These are phyloP conservation scores for Otis tarda DNA, from an alignment of 2,113 vertebrate species.

Conservation along the genomic window DNA sequence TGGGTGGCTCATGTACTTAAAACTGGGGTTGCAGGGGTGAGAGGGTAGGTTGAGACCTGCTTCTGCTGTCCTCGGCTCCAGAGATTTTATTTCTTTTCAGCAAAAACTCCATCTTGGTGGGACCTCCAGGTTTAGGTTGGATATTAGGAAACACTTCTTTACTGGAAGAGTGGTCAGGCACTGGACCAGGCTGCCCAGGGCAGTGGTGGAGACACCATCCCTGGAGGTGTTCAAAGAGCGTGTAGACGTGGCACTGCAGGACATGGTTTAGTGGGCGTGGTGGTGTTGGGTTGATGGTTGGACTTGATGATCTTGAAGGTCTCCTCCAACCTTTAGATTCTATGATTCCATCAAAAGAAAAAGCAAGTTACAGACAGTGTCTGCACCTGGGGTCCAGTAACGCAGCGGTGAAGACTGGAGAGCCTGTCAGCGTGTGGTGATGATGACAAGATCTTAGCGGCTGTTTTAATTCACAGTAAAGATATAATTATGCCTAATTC, in stretches of 20 bases:
- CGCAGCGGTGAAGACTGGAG: rapidly evolving
- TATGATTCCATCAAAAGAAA: background rate
- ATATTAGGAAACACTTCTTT: no score
- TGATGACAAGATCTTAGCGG: rapidly evolving
- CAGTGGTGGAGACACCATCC: no score
- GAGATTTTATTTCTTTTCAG: background rate
- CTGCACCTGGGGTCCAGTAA: background rate
- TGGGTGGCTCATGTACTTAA: background rate
- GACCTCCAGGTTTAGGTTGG: no score
- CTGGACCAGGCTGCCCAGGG: no score
- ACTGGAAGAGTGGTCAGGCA: no score
- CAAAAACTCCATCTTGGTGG: background rate
- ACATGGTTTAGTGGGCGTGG: no score
- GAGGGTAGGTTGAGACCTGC: background rate
- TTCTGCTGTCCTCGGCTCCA: background rate
- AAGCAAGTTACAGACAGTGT: background rate
- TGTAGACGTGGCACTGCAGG: no score
- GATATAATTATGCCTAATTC: background rate
- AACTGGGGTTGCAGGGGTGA: rapidly evolving
- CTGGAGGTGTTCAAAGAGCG: no score
- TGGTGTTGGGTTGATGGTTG: no score
- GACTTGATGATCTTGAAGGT: no score
- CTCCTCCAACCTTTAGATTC: no score
- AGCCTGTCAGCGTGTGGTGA: no score
- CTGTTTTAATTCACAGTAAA: background rate